phyloP scores from a whole-genome alignment of 2,113 vertebrate species.

The Gobio gobio region DNA sequence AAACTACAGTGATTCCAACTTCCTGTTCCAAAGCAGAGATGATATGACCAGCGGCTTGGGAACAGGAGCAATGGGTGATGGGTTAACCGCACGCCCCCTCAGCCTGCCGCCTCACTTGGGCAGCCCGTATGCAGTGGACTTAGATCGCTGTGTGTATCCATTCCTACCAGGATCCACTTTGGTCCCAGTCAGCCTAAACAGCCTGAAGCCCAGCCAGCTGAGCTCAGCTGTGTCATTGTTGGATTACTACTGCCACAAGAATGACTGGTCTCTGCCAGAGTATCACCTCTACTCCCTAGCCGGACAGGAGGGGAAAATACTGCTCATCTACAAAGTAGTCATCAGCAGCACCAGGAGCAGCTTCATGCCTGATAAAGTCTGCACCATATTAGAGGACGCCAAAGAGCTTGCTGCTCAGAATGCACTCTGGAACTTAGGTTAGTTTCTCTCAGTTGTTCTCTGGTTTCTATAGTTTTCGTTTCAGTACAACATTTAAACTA shows the following conservation, averaged over 20 bases:
- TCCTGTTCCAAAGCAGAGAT: constrained; percentile 73
- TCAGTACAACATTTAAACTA: background rate
- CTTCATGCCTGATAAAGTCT: constrained; percentile 90
- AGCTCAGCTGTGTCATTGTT: constrained; percentile 86
- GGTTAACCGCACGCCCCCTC: constrained; percentile 68
- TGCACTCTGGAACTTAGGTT: constrained; percentile 85
- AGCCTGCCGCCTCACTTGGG: constrained; percentile 71
- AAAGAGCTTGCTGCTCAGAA: constrained; percentile 92
- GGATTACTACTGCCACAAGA: constrained; percentile 89
- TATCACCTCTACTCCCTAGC: constrained; percentile 89
- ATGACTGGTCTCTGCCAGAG: constrained; percentile 86
- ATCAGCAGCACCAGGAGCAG: constrained; percentile 80
- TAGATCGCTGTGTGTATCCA: constrained; percentile 78
- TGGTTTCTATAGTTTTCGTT: constrained; percentile 40
- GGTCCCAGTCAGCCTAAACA: constrained; percentile 82
- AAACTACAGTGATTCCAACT: constrained; percentile 54
- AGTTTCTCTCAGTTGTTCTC: constrained; percentile 55
- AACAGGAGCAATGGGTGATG: constrained; percentile 51
- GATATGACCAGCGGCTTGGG: constrained; percentile 57
- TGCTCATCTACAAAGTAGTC: constrained; percentile 85
- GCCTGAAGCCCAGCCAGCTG: constrained; percentile 87
- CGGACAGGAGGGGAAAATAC: constrained; percentile 80
- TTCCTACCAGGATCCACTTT: constrained; percentile 85
- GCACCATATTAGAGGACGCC: constrained; percentile 86
- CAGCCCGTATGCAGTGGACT: constrained; percentile 72